A percentile compares a stretch with the other conserved stretches of the same genome.
Conservation (phyloP, 2,888 invertebrate species). For the Chirona hameri region DNA sequence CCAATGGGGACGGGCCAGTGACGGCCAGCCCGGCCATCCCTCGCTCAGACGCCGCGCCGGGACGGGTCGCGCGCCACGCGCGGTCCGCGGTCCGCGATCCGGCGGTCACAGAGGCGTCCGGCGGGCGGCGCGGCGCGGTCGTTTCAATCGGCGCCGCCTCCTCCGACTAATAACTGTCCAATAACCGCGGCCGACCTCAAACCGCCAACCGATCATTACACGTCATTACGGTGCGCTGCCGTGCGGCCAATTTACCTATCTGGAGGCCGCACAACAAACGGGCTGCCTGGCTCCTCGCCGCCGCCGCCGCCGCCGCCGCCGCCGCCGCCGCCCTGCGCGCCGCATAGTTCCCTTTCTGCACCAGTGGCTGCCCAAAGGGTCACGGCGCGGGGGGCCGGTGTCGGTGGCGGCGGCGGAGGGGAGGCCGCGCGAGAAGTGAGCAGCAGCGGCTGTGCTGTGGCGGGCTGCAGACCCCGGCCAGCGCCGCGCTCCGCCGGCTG, state of each 20-base stretch:
- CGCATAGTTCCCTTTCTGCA: background rate
- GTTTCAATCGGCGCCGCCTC: background rate
- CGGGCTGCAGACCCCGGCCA: too few relatives aligned
- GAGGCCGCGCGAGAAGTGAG: background rate
- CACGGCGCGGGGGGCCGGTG: slow-evolving; percentile 7
- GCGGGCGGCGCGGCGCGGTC: background rate
- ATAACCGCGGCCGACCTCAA: background rate
- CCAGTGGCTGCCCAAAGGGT: slow-evolving; percentile 5
- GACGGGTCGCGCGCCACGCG: too few relatives aligned
- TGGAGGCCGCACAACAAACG: slow-evolving; percentile 3
- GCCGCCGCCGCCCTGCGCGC: background rate
- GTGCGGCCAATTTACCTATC: slow-evolving; percentile 24
- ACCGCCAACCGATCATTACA: slow-evolving; percentile 8
- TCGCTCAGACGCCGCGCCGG: too few relatives aligned
- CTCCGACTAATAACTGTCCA: slow-evolving; percentile 9
- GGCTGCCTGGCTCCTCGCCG: background rate
- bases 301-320: background rate
- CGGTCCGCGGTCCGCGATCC: too few relatives aligned
- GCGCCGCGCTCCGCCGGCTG: too few relatives aligned
- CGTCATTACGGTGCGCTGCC: background rate
- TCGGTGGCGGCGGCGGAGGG: background rate
- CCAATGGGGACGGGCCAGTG: background rate
- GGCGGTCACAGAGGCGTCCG: background rate
- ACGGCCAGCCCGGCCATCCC: too few relatives aligned
- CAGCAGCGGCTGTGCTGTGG: background rate